Percentiles rank a stretch among this genome's conserved stretches.
Evolutionary conservation across 2,797 vertebrate species (phyloP).

Genomic region (Morelia viridis): DNA sequence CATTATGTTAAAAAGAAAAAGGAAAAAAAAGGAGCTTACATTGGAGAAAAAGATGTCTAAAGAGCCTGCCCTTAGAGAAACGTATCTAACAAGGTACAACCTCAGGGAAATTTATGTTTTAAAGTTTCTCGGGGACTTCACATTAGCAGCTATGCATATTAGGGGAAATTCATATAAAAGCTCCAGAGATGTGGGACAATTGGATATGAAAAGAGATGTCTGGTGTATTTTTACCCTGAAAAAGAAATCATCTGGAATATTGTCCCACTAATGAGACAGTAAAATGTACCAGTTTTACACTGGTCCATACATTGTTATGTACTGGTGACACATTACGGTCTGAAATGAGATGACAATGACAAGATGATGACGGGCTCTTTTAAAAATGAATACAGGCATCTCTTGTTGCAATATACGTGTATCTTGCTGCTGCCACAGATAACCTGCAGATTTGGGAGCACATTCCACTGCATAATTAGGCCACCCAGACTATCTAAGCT

Average conservation of each 20-base stretch:
- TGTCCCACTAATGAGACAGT: not conserved
- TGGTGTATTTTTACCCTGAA: not conserved
- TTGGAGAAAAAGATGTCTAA: not conserved
- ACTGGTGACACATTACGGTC: not conserved
- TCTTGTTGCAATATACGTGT: not conserved
- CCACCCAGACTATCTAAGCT: not conserved
- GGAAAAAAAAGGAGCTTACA: not conserved
- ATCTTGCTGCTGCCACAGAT: not conserved
- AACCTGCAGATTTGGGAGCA: not conserved
- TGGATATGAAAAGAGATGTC: not conserved
- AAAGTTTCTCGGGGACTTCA: not conserved
- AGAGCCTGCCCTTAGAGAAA: not conserved
- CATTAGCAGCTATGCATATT: not conserved
- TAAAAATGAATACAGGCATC: not conserved
- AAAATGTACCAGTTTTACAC: not conserved
- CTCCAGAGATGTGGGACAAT: not conserved
- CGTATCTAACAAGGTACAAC: not conserved
- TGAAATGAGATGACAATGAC: not conserved
- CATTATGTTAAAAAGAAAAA: not conserved
- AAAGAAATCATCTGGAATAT: not conserved
- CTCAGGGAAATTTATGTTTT: not conserved
- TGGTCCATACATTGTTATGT: not conserved
- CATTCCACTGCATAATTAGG: not conserved
- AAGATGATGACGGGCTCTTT: not conserved
- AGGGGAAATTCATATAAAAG: not conserved